Conservation (phyloP, 92 coral and sea anemone species). For the Actinostola sp. region DNA sequence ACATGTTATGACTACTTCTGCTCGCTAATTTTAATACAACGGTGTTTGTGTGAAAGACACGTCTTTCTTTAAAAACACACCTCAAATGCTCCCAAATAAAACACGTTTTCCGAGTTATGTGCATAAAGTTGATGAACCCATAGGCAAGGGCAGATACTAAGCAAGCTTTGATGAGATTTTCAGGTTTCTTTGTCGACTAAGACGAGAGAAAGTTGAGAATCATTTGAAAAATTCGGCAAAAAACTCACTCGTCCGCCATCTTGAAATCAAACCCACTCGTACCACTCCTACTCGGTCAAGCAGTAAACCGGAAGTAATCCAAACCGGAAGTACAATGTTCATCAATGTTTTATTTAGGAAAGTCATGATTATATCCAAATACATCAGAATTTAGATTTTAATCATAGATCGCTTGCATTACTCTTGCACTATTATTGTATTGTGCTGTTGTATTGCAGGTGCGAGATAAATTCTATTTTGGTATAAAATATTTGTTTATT, state of each 20-base stretch:
- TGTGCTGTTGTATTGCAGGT: no score
- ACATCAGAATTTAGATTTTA: no score
- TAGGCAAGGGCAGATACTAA: background rate
- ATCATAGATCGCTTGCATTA: no score
- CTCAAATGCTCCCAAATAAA: constrained; percentile 6
- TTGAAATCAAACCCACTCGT: background rate
- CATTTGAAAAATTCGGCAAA: constrained; percentile 1
- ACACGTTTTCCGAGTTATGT: background rate
- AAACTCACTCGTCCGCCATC: constrained; percentile 21
- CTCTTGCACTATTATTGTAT: no score
- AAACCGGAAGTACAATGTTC: constrained; percentile 3
- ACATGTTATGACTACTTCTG: constrained; percentile 35
- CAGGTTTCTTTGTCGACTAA: background rate
- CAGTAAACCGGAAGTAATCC: constrained; percentile 15
- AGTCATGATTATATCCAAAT: no score
- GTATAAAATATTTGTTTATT: no score
- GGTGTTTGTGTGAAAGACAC: constrained; percentile 10
- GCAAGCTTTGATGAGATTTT: background rate
- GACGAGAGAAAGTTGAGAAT: background rate
- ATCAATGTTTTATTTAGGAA: no score
- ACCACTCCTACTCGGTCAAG: background rate
- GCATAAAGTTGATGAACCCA: constrained; percentile 1
- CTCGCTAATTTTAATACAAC: constrained; percentile 20
- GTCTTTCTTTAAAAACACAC: constrained; percentile 8
- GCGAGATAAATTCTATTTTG: no score